These are phyloP conservation scores for Solea solea DNA, from an alignment of 2,113 vertebrate genomes.

Conservation along the genomic window DNA sequence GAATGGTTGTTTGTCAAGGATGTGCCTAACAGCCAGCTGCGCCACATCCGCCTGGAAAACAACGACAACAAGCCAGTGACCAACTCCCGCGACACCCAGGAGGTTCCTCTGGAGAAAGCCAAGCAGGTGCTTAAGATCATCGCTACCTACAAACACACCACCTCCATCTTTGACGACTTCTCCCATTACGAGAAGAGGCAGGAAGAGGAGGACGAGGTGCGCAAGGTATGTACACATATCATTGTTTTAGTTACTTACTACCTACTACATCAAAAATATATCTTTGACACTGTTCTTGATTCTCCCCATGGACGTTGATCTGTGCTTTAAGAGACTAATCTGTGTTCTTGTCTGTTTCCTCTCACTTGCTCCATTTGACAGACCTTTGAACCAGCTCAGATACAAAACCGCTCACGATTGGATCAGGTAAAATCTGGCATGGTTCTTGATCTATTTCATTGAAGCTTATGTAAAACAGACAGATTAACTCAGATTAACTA, in stretches of 20 bases:
- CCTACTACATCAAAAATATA: neutral
- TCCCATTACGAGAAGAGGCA: constrained; percentile 97
- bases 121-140: constrained; percentile 98
- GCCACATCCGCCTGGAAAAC: constrained; percentile 98
- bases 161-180: constrained; percentile 99
- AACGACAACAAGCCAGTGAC: constrained; percentile 99
- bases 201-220: constrained; percentile 94
- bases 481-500: no score
- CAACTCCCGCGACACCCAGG: constrained; percentile 99
- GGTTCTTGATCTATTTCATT: neutral
- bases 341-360: constrained; percentile 14
- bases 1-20: constrained; percentile 99
- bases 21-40: constrained; percentile 97
- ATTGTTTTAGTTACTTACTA: neutral
- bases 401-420: constrained; percentile 76
- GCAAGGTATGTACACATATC: constrained; percentile 84
- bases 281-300: neutral
- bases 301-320: neutral
- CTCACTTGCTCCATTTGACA: constrained; percentile 40
- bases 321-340: constrained; percentile 17
- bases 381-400: constrained; percentile 77
- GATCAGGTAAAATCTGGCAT: constrained; percentile 68
- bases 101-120: constrained; percentile 98
- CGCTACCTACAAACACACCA: constrained; percentile 96
- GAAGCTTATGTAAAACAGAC: no score